phyloP scores from a whole-genome alignment of 2,888 invertebrate species.

The Himalopsyche japonica region DNA sequence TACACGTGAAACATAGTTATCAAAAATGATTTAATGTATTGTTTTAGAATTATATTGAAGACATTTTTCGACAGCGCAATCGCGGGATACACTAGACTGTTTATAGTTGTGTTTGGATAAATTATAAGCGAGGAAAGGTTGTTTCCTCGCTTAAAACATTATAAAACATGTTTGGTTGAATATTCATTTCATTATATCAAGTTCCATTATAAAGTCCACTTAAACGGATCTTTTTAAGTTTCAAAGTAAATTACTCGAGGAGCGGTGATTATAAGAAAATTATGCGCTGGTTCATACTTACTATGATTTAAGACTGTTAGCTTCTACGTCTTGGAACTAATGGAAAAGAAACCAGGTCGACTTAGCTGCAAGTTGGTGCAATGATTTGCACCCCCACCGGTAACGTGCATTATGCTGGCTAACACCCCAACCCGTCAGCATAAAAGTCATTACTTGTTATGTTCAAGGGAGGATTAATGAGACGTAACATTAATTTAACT shows the following conservation, averaged over 20 bases:
- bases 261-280: neutral
- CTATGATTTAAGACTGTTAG: neutral
- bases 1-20: too few species aligned
- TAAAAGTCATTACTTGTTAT: neutral
- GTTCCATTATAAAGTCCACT: too few species aligned
- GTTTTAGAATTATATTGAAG: too few species aligned
- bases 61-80: too few species aligned
- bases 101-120: too few species aligned
- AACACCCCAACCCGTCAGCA: neutral
- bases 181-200: too few species aligned
- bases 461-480: neutral
- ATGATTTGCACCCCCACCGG: neutral
- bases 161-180: too few species aligned
- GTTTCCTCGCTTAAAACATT: too few species aligned
- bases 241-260: neutral
- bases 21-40: too few species aligned
- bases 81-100: too few species aligned
- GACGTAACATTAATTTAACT: too few species aligned
- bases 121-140: too few species aligned
- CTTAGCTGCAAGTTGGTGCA: neutral
- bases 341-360: slow-evolving; percentile 12
- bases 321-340: neutral
- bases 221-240: neutral
- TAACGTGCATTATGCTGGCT: neutral
- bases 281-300: neutral